A percentile compares a stretch with the other conserved stretches of the same genome.
phyloP scores from a whole-genome alignment of 2,797 vertebrate species.

The Tokudaia tokunoshimensis region DNA sequence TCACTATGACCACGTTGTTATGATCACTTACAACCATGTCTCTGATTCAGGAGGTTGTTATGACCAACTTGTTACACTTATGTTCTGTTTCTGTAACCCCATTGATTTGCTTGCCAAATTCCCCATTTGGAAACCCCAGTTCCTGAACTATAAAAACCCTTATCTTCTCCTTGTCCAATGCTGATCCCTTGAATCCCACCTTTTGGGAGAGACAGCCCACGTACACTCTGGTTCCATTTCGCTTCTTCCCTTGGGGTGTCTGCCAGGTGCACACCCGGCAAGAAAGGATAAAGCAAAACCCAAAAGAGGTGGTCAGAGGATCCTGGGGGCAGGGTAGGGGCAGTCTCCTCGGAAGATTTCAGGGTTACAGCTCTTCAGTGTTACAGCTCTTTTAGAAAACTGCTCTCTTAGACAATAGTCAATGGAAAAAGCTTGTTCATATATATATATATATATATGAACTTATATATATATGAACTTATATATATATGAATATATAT shows the following conservation, averaged over 20 bases:
- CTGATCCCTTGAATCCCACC: background rate
- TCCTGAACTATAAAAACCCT: background rate
- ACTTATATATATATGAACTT: background rate
- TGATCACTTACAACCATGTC: background rate
- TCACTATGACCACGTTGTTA: background rate
- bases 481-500: background rate
- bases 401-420: background rate
- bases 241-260: background rate
- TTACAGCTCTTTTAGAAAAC: background rate
- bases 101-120: background rate
- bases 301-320: background rate
- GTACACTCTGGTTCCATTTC: background rate
- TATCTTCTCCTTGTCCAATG: background rate
- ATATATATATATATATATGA: background rate
- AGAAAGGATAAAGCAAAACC: background rate
- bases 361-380: background rate
- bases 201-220: background rate
- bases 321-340: background rate
- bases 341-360: background rate
- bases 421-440: background rate
- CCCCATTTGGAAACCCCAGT: background rate
- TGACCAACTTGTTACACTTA: background rate
- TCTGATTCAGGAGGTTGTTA: background rate
- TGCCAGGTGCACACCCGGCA: background rate
- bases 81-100: background rate